Evolutionary conservation across 2,888 invertebrate genomes (phyloP), one percentile per base, ranked within the genome.

Genomic region (Agrilus biguttatus): DNA sequence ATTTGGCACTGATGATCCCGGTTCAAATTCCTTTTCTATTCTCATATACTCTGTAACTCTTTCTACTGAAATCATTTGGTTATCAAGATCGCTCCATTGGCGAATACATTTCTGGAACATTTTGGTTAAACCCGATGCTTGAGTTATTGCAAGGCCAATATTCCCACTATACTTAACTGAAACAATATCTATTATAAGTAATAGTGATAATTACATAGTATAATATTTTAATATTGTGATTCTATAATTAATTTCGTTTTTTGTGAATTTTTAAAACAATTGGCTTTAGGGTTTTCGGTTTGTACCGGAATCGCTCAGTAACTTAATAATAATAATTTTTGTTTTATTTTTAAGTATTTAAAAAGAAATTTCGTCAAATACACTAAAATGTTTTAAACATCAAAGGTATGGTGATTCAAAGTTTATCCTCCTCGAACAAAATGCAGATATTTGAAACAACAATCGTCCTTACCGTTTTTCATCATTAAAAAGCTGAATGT

Each of bases 21-120:
- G 19, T 33, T 47, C 42, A 12, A 13, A 39, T 51, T 60, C 58
- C 19, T 53, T 51, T 36, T 55, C 53, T 4, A 60, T 45, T 12
- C 49, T 48, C 4, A 53, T 58, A 41, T 61, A 62, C 46, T 63
- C 62, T 1, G 58, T 49, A 3, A 84, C 75, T 62, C 91, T 75
- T 65, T 95, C 95, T 0, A 95, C 92, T 4, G 86, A 82, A 5
- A 85, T 88, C 87, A 89, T 86, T 51, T 80, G 83, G 57, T 87
- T 89, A 59, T 63, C 64, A 35, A 63, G 43, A 46, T 62, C 60
- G 42, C 59, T 60, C 59, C 60, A 63, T 45, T 59, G 60, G 14
- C 57, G 51, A 78, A 93, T 87, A 23, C 89, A 90, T 89, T 90
- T 93, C 58, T 82, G 81, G 63, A 82, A 77, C 76, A 80, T 78